Evolutionary conservation across 2,113 vertebrate species (phyloP).

Genomic region (Nothoprocta perdicaria): DNA sequence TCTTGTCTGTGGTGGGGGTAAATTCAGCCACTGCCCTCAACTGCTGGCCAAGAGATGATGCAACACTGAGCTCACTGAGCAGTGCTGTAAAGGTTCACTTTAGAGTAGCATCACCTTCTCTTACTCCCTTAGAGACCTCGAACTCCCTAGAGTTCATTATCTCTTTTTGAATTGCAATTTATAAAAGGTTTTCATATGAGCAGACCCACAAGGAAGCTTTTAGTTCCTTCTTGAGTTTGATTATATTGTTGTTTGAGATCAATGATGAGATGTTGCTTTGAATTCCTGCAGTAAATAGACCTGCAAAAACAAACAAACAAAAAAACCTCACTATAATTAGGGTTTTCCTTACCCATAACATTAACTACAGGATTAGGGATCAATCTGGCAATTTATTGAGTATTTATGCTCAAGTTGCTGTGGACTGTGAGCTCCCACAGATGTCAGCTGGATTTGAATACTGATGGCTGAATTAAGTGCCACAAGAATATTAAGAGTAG

Average conservation of each 20-base stretch:
- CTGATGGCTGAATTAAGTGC: constrained; percentile 46
- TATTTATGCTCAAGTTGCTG: constrained; percentile 26
- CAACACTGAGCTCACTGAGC: background rate
- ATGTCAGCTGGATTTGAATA: constrained; percentile 48
- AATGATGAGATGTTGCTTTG: constrained; percentile 15
- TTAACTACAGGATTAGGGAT: constrained; percentile 24
- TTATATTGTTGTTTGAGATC: constrained; percentile 24
- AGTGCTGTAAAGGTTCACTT: background rate
- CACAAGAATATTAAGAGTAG: background rate
- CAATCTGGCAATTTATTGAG: constrained; percentile 31
- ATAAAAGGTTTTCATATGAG: constrained; percentile 32
- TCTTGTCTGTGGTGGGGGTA: fast-evolving
- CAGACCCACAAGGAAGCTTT: background rate
- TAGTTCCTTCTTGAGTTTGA: constrained; percentile 13
- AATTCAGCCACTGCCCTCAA: fast-evolving
- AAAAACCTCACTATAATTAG: constrained; percentile 12
- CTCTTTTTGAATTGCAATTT: background rate
- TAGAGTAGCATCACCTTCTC: background rate
- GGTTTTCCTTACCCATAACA: constrained; percentile 27
- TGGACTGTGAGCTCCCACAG: constrained; percentile 17
- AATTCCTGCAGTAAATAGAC: constrained; percentile 44
- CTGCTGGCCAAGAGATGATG: background rate
- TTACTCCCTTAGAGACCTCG: background rate
- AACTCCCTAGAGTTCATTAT: background rate
- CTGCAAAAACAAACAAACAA: background rate